Evolutionary conservation across 2,888 invertebrate genomes (phyloP).

Genomic region (Hirtodrosophila trivittata): DNA sequence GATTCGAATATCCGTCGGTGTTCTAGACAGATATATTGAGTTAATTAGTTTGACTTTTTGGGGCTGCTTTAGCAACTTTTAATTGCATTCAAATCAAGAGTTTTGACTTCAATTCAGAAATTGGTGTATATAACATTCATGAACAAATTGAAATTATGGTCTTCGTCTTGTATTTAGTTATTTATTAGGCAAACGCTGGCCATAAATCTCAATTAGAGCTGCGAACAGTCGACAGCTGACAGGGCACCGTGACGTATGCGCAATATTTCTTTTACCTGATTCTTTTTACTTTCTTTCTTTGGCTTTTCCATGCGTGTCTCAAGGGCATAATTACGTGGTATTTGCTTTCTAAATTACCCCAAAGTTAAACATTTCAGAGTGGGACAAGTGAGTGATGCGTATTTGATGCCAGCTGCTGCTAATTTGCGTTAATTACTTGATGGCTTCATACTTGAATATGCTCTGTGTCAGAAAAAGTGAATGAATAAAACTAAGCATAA

Average conservation of each 20-base stretch:
- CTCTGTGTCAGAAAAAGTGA: too few species aligned
- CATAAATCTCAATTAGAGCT: conserved; percentile 63
- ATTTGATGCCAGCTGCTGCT: conserved; percentile 13
- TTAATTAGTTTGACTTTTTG: too few species aligned
- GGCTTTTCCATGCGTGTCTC: conserved; percentile 34
- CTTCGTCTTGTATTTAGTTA: conserved; percentile 29
- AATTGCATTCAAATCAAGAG: too few species aligned
- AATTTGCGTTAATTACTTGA: conserved; percentile 24
- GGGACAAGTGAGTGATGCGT: conserved; percentile 27
- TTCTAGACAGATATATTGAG: too few species aligned
- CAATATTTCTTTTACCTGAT: conserved; percentile 46
- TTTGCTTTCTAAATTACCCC: conserved; percentile 48
- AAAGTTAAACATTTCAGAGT: conserved; percentile 39
- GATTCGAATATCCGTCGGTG: too few species aligned
- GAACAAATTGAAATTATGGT: too few species aligned
- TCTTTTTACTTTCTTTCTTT: conserved; percentile 5
- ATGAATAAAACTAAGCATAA: too few species aligned
- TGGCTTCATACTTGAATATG: too few species aligned
- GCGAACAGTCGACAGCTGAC: conserved; percentile 42
- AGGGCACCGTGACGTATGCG: conserved; percentile 50
- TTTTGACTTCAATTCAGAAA: too few species aligned
- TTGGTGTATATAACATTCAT: too few species aligned
- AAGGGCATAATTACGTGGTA: conserved; percentile 47
- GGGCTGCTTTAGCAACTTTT: too few species aligned
- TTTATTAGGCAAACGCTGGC: conserved; percentile 26